phyloP scores from a whole-genome alignment of 2,797 vertebrate species.

The Lepilemur septentrionalis region DNA sequence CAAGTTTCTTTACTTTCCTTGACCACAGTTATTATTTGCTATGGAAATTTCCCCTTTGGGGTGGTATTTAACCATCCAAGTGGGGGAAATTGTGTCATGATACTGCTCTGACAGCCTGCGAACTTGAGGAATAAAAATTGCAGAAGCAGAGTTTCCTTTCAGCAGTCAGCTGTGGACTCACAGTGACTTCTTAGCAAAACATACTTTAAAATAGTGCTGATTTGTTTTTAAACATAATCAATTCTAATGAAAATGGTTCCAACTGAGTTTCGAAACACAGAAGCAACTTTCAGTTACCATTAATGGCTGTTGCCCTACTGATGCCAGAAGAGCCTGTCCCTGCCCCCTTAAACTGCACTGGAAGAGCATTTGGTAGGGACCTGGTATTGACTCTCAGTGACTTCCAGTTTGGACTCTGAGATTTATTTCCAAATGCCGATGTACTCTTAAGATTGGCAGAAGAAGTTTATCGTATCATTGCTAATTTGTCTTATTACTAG shows the following conservation, averaged over 20 bases:
- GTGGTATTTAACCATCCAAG: background rate
- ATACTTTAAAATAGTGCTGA: background rate
- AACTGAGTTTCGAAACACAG: background rate
- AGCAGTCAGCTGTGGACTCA: background rate
- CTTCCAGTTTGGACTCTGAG: background rate
- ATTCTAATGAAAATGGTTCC: background rate
- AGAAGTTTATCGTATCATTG: background rate
- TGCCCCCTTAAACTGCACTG: background rate
- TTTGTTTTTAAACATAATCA: constrained; percentile 40
- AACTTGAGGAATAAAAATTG: background rate
- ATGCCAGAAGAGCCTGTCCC: background rate
- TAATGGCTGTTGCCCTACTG: background rate
- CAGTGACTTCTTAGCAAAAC: background rate
- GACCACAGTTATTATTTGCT: background rate
- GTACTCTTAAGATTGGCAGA: background rate
- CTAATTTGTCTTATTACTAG: background rate
- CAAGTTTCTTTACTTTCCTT: background rate
- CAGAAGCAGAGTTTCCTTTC: background rate
- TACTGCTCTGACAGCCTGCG: background rate
- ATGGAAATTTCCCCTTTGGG: background rate
- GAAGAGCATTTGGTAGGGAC: background rate
- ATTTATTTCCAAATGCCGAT: background rate
- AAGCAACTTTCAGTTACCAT: background rate
- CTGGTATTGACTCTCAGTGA: background rate
- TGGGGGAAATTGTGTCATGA: background rate